These are phyloP conservation scores for Aegithalos caudatus DNA, from an alignment of 2,113 vertebrate genomes.

Conservation along the genomic window DNA sequence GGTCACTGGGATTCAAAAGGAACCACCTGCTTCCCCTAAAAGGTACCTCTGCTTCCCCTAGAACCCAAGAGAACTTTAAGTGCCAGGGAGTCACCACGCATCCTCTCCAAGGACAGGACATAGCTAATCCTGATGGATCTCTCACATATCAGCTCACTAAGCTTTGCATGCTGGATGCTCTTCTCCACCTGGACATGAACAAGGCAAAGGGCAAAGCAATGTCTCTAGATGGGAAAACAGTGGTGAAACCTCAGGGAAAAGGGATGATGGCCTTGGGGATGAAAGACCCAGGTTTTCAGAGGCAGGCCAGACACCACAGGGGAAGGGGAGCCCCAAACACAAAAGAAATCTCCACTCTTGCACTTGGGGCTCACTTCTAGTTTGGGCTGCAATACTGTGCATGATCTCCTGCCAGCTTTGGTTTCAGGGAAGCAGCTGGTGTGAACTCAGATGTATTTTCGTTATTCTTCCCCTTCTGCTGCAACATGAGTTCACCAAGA, in stretches of 20 bases:
- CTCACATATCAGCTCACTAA: neutral
- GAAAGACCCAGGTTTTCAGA: neutral
- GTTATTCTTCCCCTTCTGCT: neutral
- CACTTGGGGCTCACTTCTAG: neutral
- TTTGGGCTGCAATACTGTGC: too few relatives aligned
- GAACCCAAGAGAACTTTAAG: neutral
- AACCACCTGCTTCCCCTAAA: neutral
- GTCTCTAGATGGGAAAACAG: neutral
- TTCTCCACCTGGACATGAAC: neutral
- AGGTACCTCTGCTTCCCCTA: neutral
- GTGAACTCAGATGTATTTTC: neutral
- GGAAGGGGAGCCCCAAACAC: neutral
- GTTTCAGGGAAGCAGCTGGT: neutral
- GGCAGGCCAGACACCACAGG: neutral
- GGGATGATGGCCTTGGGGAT: neutral
- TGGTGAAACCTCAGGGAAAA: neutral
- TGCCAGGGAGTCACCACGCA: neutral
- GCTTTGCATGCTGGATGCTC: neutral
- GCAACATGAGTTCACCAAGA: neutral
- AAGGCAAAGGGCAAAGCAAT: neutral
- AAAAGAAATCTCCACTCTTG: neutral
- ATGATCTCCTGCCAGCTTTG: neutral
- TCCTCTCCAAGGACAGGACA: neutral
- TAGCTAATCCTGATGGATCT: neutral
- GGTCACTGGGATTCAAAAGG: neutral